phyloP scores from a whole-genome alignment of 2,888 invertebrate species.

The Automeris io region DNA sequence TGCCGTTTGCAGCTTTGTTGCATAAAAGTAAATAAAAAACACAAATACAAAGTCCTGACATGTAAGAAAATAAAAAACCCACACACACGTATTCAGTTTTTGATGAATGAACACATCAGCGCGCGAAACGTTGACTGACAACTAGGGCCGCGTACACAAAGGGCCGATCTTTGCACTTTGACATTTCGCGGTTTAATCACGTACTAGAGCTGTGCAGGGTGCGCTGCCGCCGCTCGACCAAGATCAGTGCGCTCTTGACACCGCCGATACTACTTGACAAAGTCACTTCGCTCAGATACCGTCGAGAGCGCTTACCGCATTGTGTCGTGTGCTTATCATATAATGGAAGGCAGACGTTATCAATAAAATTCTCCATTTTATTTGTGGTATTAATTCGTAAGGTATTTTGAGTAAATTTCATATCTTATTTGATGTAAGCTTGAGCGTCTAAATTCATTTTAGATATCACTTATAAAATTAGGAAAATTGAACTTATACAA shows the following conservation, averaged over 20 bases:
- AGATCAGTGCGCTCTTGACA: conserved; percentile 62
- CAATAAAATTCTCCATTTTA: too few relatives aligned
- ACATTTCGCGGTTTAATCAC: conserved; percentile 75
- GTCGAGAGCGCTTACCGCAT: conserved; percentile 2
- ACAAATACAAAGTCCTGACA: too few relatives aligned
- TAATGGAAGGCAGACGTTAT: too few relatives aligned
- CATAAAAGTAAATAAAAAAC: too few relatives aligned
- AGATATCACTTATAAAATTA: too few relatives aligned
- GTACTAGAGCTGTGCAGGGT: conserved; percentile 52
- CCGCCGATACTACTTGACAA: conserved; percentile 55
- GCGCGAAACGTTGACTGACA: conserved; percentile 52
- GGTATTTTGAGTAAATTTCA: too few relatives aligned
- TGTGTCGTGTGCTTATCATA: neutral
- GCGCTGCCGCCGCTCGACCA: conserved; percentile 43
- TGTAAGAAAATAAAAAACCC: conserved; percentile 18
- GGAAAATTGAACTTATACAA: too few relatives aligned
- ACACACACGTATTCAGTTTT: conserved; percentile 44
- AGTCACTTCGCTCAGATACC: conserved; percentile 47
- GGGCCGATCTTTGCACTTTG: conserved; percentile 74
- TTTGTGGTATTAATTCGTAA: too few relatives aligned
- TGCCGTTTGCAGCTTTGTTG: too few relatives aligned
- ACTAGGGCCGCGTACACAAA: conserved; percentile 38
- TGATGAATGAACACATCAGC: conserved; percentile 66
- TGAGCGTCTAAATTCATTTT: too few relatives aligned
- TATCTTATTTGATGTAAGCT: too few relatives aligned